Evolutionary conservation across 1,140 invertebrate genomes (phyloP), one percentile per base, ranked within the genome.

Genomic region (Drusus annulatus): DNA sequence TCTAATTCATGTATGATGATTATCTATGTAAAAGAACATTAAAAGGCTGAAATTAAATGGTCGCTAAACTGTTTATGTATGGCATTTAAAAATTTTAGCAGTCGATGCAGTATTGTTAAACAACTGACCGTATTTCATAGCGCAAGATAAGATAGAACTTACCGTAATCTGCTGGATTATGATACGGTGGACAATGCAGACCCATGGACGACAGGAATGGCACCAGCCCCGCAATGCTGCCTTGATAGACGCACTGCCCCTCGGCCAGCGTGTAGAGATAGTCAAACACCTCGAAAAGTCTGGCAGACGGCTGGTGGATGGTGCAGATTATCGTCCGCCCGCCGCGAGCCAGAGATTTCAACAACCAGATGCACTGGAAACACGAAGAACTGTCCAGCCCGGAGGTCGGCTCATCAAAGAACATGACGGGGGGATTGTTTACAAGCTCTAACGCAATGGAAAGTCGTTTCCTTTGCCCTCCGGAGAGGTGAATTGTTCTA

Each of bases 391-490:
- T 98, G 86, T 98, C 97, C 85, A 98, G 90, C 17, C 97, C 97
- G 85, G 96, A 98, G n/a, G 97, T 99, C 1, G 98, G 97, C 86
- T 99, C 98, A 86, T 99, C 98, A 86, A 98, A 98, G 88, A 98
- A 98, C 94, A 99, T 97, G 23, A 99, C 94, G 52, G 97, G 97
- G 13, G 98, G 98, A 90, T 98, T 96, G 86, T 95, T 96, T 21
- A 96, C 94, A 83, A 96, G 89, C 87, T 96, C 95, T 84, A 96
- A 87, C 73, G 94, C 97, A 83, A 99, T 98, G 1, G 97, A 97
- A 52, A 99, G 89, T 68, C 98, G 92, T 87, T 98, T 99, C 75
- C 95, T 91, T 89, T 99, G 97, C 0, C 98, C 98, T 7, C 98
- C 98, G 21, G 96, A 98, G 15, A 99, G 90, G 84, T 94, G 94